Percentiles rank a stretch among this genome's conserved stretches.
These are phyloP conservation scores for Dinomys branickii DNA, from an alignment of 2,113 vertebrate genomes.

Conservation along the genomic window DNA sequence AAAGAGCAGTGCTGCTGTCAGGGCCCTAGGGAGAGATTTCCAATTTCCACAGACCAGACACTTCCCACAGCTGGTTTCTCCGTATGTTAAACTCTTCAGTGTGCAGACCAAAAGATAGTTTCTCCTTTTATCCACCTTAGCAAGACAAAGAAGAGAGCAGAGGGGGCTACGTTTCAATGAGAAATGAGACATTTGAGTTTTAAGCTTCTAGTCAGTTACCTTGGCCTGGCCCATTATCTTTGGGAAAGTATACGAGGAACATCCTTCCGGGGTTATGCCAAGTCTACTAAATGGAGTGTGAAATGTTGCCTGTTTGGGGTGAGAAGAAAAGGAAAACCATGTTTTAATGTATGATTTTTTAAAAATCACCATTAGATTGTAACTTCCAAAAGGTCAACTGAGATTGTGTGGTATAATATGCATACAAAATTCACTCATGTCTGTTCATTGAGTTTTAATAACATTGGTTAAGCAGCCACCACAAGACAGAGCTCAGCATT, in stretches of 20 bases:
- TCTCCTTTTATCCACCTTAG: background rate
- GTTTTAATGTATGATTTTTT: background rate
- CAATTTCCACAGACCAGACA: background rate
- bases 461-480: background rate
- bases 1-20: accelerated
- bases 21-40: background rate
- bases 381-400: background rate
- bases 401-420: background rate
- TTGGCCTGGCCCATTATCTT: conserved; percentile 92
- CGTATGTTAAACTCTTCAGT: background rate
- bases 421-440: background rate
- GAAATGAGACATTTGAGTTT: background rate
- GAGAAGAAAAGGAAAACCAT: background rate
- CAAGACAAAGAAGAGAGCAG: background rate
- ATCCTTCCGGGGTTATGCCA: conserved; percentile 91
- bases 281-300: conserved; percentile 90
- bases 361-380: background rate
- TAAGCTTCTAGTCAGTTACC: conserved; percentile 81
- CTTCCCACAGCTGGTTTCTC: background rate
- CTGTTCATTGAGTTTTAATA: background rate
- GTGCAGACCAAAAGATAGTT: background rate
- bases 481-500: background rate
- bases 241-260: conserved; percentile 92
- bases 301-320: conserved; percentile 88
- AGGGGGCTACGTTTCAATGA: background rate